Evolutionary conservation across 2,113 vertebrate species (phyloP).

Genomic region (Oreotrochilus melanogaster): DNA sequence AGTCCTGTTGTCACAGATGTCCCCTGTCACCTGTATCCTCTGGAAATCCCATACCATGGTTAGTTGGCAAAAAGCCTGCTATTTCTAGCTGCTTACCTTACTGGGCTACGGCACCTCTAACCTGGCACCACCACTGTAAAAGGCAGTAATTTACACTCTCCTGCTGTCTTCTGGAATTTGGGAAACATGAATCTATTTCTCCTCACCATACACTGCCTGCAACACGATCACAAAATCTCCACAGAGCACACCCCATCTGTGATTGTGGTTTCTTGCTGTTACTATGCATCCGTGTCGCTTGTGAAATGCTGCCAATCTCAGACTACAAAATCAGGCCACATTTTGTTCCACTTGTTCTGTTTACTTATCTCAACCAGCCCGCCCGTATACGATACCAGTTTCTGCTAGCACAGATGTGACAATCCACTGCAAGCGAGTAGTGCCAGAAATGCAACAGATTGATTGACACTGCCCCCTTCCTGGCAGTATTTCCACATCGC

Average conservation of each 20-base stretch:
- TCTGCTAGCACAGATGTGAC: constrained; percentile 20
- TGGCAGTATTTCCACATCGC: accelerated
- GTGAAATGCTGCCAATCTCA: not conserved
- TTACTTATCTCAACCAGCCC: not conserved
- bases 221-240: not conserved
- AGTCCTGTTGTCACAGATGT: not conserved
- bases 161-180: not conserved
- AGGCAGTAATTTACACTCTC: not conserved
- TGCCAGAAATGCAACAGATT: not conserved
- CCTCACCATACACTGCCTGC: not conserved
- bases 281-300: not conserved
- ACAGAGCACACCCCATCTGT: not conserved
- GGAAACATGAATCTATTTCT: not conserved
- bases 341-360: not conserved
- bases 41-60: not conserved
- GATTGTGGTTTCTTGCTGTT: not conserved
- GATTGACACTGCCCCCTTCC: constrained; percentile 25
- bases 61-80: not conserved
- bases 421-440: not conserved
- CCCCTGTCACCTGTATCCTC: accelerated
- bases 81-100: not conserved
- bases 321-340: not conserved
- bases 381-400: not conserved
- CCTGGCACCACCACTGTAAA: accelerated
- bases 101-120: not conserved